These are phyloP conservation scores for Aphelocoma californica DNA, from an alignment of 2,797 vertebrate genomes.

Conservation along the genomic window DNA sequence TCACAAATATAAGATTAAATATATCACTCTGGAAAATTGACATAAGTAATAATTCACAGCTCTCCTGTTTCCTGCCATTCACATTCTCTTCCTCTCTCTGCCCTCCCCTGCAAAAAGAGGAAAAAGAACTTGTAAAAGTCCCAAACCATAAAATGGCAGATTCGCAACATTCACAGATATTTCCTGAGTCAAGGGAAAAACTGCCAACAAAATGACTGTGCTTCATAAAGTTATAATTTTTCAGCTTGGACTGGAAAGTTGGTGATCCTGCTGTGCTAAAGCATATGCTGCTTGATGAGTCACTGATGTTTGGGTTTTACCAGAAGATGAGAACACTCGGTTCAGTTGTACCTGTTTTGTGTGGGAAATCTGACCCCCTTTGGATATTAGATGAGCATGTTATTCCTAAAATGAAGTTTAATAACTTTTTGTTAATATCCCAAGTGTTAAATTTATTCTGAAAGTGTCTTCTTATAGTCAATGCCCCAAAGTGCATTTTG, in stretches of 20 bases:
- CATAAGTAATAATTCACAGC: neutral
- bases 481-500: neutral
- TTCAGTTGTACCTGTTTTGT: neutral
- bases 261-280: conserved; percentile 6
- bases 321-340: neutral
- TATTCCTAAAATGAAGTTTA: neutral
- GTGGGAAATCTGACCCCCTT: neutral
- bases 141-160: conserved; percentile 39
- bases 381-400: neutral
- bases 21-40: neutral
- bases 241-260: neutral
- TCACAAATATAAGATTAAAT: neutral
- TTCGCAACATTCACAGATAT: conserved; percentile 19
- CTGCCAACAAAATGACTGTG: conserved; percentile 31
- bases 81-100: neutral
- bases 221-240: conserved; percentile 28
- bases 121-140: conserved; percentile 31
- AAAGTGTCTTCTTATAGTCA: neutral
- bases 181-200: conserved; percentile 41
- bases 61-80: conserved; percentile 13
- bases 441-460: neutral
- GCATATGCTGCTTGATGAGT: neutral
- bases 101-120: neutral
- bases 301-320: neutral
- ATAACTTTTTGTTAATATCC: neutral